phyloP scores from a whole-genome alignment of 92 coral and sea anemone genomes.

The Phenganax stokvisi region DNA sequence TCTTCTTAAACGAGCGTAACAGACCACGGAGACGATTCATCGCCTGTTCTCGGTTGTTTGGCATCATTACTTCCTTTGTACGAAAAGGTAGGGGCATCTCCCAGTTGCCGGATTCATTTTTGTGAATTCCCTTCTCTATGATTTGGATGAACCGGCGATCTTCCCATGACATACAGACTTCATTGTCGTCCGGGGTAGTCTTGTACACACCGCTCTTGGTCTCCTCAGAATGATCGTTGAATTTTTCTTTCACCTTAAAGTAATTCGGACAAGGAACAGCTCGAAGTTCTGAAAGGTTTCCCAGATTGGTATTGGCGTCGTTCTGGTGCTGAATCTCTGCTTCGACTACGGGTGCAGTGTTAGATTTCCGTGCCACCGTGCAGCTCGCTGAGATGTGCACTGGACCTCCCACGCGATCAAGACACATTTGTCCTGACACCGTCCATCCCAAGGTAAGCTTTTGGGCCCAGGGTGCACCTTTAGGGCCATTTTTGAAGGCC shows the following conservation, averaged over 20 bases:
- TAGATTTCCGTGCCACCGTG: constrained; percentile 3
- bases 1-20: constrained; percentile 31
- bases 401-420: constrained; percentile 47
- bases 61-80: constrained; percentile 8
- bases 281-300: not conserved
- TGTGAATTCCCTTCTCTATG: not conserved
- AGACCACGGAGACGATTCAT: constrained; percentile 23
- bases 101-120: not conserved
- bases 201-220: not conserved
- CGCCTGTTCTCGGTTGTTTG: constrained; percentile 39
- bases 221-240: not conserved
- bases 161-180: constrained; percentile 1
- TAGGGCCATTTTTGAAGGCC: constrained; percentile 52
- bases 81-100: constrained; percentile 29
- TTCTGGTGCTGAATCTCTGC: not conserved
- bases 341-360: not conserved
- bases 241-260: constrained; percentile 33
- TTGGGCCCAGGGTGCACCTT: constrained; percentile 49
- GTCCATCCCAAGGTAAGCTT: constrained; percentile 53
- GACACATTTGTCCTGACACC: constrained; percentile 53
- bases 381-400: constrained; percentile 40
- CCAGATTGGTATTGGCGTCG: not conserved
- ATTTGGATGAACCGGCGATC: constrained; percentile 12
- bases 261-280: constrained; percentile 36
- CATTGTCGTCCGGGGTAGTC: constrained; percentile 15